Percentiles rank a stretch among this genome's conserved stretches.
phyloP scores from a whole-genome alignment of 1,140 invertebrate genomes.

The Drosophila orena region DNA sequence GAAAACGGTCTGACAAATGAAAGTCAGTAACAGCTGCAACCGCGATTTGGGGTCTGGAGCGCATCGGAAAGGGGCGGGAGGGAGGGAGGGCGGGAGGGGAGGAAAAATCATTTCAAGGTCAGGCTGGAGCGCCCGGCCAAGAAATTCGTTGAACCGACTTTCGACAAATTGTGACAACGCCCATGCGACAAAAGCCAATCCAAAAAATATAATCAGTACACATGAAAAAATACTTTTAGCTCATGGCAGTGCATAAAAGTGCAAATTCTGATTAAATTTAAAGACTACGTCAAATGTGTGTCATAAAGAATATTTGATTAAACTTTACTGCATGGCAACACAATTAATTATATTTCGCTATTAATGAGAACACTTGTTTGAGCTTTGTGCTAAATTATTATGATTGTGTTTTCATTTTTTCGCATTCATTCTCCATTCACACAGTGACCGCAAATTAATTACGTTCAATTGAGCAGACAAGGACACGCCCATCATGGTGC shows the following conservation, averaged over 20 bases:
- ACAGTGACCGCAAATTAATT: constrained; percentile 73
- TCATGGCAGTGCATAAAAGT: no score
- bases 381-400: constrained; percentile 30
- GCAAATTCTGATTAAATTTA: no score
- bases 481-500: not conserved
- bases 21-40: constrained; percentile 44
- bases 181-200: constrained; percentile 26
- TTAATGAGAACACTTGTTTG: constrained; percentile 6
- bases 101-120: constrained; percentile 73
- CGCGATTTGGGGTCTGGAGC: not conserved
- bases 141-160: constrained; percentile 71
- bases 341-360: not conserved
- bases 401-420: constrained; percentile 2
- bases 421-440: not conserved
- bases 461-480: constrained; percentile 56
- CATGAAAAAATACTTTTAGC: not conserved
- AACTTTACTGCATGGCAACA: not conserved
- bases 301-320: not conserved
- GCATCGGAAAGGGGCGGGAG: not conserved
- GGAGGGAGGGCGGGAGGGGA: not conserved
- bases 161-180: constrained; percentile 75
- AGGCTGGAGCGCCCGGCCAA: constrained; percentile 33
- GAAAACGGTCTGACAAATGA: constrained; percentile 57
- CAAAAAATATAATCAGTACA: constrained; percentile 10
- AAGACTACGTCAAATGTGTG: no score